Conservation (phyloP, 2,888 invertebrate genomes). For the Seira musarum region DNA sequence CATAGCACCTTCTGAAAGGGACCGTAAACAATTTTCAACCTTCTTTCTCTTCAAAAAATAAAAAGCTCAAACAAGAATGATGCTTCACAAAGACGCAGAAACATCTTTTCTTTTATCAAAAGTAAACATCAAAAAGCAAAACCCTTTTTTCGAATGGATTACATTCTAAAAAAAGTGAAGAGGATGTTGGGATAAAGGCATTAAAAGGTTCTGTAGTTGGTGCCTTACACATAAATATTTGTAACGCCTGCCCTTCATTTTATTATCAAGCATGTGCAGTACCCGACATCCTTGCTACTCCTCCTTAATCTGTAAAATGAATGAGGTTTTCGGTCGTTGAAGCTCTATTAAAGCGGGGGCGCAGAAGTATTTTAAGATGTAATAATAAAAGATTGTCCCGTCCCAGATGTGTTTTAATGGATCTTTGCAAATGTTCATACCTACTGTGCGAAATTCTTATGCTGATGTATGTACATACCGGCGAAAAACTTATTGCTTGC, state of each 20-base stretch:
- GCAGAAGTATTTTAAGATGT: too few relatives aligned
- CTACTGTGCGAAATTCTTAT: constrained; percentile 31
- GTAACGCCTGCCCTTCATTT: constrained; percentile 32
- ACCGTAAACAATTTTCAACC: constrained; percentile 56
- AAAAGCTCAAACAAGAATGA: too few relatives aligned
- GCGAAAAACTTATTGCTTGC: background rate
- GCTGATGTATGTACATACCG: background rate
- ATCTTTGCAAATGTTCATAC: constrained; percentile 19
- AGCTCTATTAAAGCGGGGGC: constrained; percentile 49
- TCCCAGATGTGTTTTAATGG: constrained; percentile 55
- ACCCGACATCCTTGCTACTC: constrained; percentile 5
- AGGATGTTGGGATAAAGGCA: too few relatives aligned
- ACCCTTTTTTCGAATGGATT: too few relatives aligned
- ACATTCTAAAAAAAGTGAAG: too few relatives aligned
- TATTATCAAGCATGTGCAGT: too few relatives aligned
- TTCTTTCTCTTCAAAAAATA: constrained; percentile 40
- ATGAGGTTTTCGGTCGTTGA: constrained; percentile 52
- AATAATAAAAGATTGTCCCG: constrained; percentile 48
- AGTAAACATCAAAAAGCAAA: too few relatives aligned
- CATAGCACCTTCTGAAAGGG: constrained; percentile 51
- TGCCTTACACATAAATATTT: too few relatives aligned
- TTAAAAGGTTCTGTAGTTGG: too few relatives aligned
- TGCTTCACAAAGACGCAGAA: too few relatives aligned
- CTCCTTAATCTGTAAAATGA: constrained; percentile 1
- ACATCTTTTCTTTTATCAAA: constrained; percentile 49